A percentile compares a stretch with the other conserved stretches of the same genome.
Evolutionary conservation across 1,140 invertebrate species (phyloP).

Genomic region (Triops cancriformis): DNA sequence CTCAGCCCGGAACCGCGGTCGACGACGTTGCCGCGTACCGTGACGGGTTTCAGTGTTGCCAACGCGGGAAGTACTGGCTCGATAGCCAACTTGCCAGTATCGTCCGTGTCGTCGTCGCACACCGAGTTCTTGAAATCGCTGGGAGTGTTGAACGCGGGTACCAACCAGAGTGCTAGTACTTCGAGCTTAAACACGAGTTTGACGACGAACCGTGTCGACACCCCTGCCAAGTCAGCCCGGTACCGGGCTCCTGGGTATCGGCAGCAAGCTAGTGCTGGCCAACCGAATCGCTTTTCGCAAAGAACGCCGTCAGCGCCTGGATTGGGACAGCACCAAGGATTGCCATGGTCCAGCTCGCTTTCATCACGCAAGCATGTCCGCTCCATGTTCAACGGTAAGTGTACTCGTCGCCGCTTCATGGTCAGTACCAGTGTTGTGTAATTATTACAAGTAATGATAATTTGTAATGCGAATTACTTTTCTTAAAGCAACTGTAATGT

Average conservation of each 20-base stretch:
- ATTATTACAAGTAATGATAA: too few species aligned
- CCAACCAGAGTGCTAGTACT: constrained; percentile 29
- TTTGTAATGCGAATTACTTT: too few species aligned
- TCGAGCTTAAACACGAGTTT: constrained; percentile 28
- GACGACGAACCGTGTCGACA: constrained; percentile 40
- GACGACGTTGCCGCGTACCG: constrained; percentile 54
- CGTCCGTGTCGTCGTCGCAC: constrained; percentile 35
- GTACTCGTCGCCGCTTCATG: neutral
- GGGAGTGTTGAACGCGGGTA: constrained; percentile 43
- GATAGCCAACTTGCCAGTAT: constrained; percentile 37
- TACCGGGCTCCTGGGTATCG: constrained; percentile 73
- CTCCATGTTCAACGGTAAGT: constrained; percentile 26
- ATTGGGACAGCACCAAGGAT: constrained; percentile 17
- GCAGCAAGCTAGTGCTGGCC: constrained; percentile 33
- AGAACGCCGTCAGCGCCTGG: constrained; percentile 31
- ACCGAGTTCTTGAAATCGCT: constrained; percentile 58
- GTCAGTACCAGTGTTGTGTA: neutral
- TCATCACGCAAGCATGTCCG: constrained; percentile 22
- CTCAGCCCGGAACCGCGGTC: constrained; percentile 44
- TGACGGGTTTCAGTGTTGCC: constrained; percentile 25
- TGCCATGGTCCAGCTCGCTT: constrained; percentile 22
- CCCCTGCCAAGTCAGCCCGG: constrained; percentile 64
- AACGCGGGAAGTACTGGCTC: constrained; percentile 28
- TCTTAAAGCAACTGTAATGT: too few species aligned
- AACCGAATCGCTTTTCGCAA: constrained; percentile 27